These are phyloP conservation scores for Calyptomena viridis DNA, from an alignment of 2,113 vertebrate species.

Conservation along the genomic window DNA sequence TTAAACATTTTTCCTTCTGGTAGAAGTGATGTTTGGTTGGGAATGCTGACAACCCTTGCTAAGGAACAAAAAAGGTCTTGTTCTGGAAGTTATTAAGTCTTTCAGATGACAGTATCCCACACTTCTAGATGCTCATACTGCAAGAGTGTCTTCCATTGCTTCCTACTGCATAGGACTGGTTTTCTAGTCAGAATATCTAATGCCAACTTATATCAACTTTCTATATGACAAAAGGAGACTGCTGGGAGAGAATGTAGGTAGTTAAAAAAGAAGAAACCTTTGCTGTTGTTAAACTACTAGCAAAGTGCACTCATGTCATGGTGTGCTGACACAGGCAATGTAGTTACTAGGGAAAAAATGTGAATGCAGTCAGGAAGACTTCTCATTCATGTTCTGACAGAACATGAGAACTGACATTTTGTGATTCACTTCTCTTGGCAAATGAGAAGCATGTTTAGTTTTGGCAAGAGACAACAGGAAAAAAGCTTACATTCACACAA, in stretches of 20 bases:
- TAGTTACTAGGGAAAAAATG: not conserved
- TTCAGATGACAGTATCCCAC: rapidly evolving
- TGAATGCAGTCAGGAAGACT: not conserved
- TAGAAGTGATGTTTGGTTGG: not conserved
- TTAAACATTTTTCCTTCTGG: not conserved
- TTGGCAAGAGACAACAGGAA: not conserved
- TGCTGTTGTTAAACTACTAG: not conserved
- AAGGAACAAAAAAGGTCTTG: not conserved
- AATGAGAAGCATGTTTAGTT: not conserved
- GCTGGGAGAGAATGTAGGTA: not conserved
- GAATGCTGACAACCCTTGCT: not conserved
- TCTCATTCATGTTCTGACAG: not conserved
- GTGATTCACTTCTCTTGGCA: not conserved
- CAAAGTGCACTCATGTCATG: not conserved
- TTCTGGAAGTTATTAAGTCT: not conserved
- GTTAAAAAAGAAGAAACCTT: not conserved
- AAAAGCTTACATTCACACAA: not conserved
- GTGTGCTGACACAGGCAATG: not conserved
- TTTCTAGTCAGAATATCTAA: not conserved
- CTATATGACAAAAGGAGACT: not conserved
- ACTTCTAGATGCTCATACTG: not conserved
- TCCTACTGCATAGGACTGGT: not conserved
- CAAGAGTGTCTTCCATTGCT: not conserved
- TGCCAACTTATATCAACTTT: not conserved
- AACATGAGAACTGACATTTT: not conserved